These are phyloP conservation scores for Ploceus nigricollis DNA, from an alignment of 2,113 vertebrate species.

Conservation along the genomic window DNA sequence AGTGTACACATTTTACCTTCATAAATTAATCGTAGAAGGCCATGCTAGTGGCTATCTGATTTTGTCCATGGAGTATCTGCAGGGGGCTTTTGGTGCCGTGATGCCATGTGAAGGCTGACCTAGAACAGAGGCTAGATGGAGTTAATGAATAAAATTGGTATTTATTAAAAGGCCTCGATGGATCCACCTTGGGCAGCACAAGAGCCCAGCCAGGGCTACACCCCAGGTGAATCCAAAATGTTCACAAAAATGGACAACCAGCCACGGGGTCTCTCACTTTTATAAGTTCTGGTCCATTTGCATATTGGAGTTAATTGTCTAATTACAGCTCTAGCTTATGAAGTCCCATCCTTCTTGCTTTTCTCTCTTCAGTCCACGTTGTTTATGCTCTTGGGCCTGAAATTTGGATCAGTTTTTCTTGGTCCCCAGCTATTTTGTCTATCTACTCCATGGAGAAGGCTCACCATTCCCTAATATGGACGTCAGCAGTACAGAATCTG, in stretches of 20 bases:
- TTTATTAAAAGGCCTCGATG: not conserved
- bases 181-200: not conserved
- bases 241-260: not conserved
- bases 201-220: not conserved
- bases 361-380: not conserved
- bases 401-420: not conserved
- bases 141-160: not conserved
- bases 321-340: not conserved
- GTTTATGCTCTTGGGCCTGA: not conserved
- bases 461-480: not conserved
- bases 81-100: not conserved
- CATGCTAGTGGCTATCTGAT: not conserved
- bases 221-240: not conserved
- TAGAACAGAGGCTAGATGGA: not conserved
- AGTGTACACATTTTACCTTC: not conserved
- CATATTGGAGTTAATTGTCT: not conserved
- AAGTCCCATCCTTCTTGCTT: not conserved
- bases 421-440: not conserved
- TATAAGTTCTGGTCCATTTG: not conserved
- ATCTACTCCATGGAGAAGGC: not conserved
- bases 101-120: not conserved
- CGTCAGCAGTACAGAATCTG: not conserved
- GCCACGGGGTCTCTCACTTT: rapidly evolving
- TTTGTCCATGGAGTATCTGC: not conserved
- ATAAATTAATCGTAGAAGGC: not conserved